Evolutionary conservation across 1,140 invertebrate genomes (phyloP), one percentile per base, ranked within the genome.

Genomic region (Physella acuta): DNA sequence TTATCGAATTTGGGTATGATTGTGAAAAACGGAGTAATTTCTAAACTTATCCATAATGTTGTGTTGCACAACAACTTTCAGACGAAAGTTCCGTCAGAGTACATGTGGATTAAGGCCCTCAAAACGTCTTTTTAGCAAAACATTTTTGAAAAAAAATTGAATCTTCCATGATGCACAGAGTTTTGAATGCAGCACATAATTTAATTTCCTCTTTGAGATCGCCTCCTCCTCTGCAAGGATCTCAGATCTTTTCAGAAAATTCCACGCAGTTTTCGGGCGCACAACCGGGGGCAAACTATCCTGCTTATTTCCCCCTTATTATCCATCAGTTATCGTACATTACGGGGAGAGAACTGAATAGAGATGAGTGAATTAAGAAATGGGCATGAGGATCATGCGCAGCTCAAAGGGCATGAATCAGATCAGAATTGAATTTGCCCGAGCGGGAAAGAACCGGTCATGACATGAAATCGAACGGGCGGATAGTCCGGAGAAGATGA

Each of bases 371-470:
- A 5, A 64, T 64, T 64, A 64, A 64, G 62, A 51, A 30, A 49
- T 44, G 60, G 0, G 3, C 5, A 2, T 4, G 28, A 33, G 2
- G 44, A 53, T n/a, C 14, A 14, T 37, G 30, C 26, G 5, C 37
- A 17, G 26, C 44, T 44, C 5, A 64, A 30, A 62, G 70, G 17
- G 59, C 59, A 68, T 72, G 71, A 72, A 72, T 72, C 64, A 72
- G 65, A 52, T 28, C 65, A 24, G 63, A 72, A 72, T 72, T 72
- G 71, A 72, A 72, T 72, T 72, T 72, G 71, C 58, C 66, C 58
- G 37, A 62, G 61, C 58, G 59, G 55, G 30, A 68, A 72, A 72
- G 68, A 65, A 60, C 24, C 49, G 65, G 58, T 62, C 49, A 37
- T 52, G 16, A 20, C 28, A 30, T 36, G 49, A 51, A 56, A 72